Evolutionary conservation across 2,113 vertebrate genomes (phyloP).

Genomic region (Strix uralensis): DNA sequence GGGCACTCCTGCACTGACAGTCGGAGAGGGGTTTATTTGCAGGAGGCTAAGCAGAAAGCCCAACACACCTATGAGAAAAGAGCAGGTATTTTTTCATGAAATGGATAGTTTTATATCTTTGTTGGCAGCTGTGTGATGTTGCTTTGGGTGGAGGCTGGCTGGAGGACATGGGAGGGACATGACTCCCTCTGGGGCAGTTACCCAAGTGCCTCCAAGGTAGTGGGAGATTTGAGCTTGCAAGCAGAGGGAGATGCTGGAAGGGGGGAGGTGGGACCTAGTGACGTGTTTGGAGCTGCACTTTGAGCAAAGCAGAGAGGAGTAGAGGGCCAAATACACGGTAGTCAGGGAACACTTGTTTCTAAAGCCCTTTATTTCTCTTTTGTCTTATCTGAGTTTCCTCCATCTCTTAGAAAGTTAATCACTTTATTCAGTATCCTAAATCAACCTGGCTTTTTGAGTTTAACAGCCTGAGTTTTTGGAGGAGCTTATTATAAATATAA

Average conservation of each 20-base stretch:
- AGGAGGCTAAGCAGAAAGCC: not conserved
- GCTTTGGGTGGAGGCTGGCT: not conserved
- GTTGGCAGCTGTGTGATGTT: not conserved
- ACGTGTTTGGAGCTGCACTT: not conserved
- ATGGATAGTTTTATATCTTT: not conserved
- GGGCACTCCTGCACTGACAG: not conserved
- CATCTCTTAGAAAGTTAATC: not conserved
- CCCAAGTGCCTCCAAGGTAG: not conserved
- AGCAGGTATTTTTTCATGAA: not conserved
- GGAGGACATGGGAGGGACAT: not conserved
- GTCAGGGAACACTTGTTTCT: not conserved
- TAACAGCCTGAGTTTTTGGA: not conserved
- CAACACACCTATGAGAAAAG: not conserved
- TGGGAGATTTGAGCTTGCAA: not conserved
- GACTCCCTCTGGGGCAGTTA: not conserved
- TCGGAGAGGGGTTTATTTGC: not conserved
- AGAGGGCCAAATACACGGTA: not conserved
- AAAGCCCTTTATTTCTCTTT: not conserved
- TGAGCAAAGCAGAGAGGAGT: not conserved
- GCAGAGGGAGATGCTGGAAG: not conserved
- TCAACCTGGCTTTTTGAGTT: not conserved
- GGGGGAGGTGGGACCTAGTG: not conserved
- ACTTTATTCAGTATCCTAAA: not conserved
- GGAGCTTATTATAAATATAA: not conserved
- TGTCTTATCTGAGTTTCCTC: not conserved